Conservation (phyloP, 30 jellyfish, hydroid and myxozoan genomes). For the Aurelia coerulea region DNA sequence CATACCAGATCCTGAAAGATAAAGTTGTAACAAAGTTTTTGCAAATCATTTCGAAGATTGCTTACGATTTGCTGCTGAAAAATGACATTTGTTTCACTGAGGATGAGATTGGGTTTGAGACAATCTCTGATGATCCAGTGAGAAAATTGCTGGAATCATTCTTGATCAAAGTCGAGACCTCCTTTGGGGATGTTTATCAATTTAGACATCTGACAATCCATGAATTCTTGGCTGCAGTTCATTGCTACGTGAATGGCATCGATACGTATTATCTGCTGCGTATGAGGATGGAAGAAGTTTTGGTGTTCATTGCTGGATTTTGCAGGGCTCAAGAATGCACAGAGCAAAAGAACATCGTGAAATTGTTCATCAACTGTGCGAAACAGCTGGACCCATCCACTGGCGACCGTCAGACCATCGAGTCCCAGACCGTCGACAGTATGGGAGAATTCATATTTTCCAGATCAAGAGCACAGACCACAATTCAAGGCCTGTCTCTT, state of each 20-base stretch:
- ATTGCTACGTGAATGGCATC: background rate
- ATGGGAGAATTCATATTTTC: too few relatives aligned
- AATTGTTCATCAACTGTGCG: too few relatives aligned
- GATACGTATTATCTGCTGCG: background rate
- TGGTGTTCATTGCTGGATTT: background rate
- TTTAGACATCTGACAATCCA: constrained; percentile 12
- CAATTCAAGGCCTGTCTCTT: too few relatives aligned
- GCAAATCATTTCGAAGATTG: background rate
- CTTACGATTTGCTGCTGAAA: background rate
- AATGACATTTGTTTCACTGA: background rate
- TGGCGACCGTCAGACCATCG: too few relatives aligned
- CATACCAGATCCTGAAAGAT: background rate
- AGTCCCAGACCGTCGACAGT: too few relatives aligned
- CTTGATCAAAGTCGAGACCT: background rate
- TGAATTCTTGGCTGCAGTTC: constrained; percentile 5
- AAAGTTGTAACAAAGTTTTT: background rate
- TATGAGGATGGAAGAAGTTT: background rate
- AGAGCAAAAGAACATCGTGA: too few relatives aligned
- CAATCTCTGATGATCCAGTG: background rate
- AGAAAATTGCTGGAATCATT: constrained; percentile 5
- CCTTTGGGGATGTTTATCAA: background rate
- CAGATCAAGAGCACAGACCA: too few relatives aligned
- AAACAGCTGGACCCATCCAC: too few relatives aligned
- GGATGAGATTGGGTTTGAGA: background rate
- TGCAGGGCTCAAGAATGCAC: constrained; percentile 1